Base-by-base conservation (phyloP, 2,888 invertebrate species). In the Coecobrya sp. region DNA sequence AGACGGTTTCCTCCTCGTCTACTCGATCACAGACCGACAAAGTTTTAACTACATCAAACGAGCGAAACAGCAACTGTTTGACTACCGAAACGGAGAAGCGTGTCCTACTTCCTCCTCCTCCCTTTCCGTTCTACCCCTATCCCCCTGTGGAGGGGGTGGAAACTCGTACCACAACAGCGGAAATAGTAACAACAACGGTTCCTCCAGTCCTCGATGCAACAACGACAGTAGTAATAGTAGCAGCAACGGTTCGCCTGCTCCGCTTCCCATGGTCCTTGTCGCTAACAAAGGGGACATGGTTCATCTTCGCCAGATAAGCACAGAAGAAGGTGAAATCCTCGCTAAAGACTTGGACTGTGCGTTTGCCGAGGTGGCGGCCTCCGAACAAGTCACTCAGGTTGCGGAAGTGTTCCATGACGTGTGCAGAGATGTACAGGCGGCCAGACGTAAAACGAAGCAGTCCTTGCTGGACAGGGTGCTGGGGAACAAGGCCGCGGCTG, bases 271-370 rank as follows among this genome's bases (percentile, higher is more conserved):
- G 52, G 97, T 98, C n/a, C 96, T 98, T n/a, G 97, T 98, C 45
- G 98, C 97, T 62, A 98, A 98, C 95, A 98, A 98, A 96, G 97
- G 97, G 27, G 98, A 98, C 95, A 98, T 98, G 98, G 97, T 98
- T 93, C 98, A 98, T 96, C 96, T 98, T 94, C 96, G 98, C 95
- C 98, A 98, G 96, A 98, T 98, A 86, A 98, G 97, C 95, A 97
- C 97, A 3, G 98, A 98, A 95, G 98, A 98, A 96, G 98, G 96
- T 49, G 98, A 98, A 95, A 98, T 98, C 94, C 96, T 98, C 84
- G 98, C 98, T 11, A 98, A 98, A 95, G 98, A 98, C 95, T 97
- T 98, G 95, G 98, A 98, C 95, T 98, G 98, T 96, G 97, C 97
- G 95, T 98, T 98, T 96, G 97, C 97, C 59, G 98, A 98, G 96